Evolutionary conservation across 1,140 invertebrate genomes (phyloP).

Genomic region (Nebria ingens): DNA sequence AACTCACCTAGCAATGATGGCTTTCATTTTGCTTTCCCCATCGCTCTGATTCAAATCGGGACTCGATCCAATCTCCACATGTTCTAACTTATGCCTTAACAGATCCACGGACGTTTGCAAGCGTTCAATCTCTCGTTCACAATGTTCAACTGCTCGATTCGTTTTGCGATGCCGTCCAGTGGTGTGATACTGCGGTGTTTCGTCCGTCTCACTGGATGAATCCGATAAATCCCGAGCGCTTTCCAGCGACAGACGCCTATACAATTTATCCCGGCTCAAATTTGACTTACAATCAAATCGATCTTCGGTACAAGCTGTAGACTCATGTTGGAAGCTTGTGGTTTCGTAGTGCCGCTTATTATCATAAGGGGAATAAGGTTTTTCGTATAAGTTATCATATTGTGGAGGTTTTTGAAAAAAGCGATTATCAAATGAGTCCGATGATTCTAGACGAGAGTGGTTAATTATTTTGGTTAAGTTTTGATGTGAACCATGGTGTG

Average conservation of each 20-base stretch:
- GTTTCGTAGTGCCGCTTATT: not conserved
- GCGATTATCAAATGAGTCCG: not conserved
- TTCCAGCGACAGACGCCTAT: constrained; percentile 56
- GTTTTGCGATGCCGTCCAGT: constrained; percentile 32
- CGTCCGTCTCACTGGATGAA: constrained; percentile 48
- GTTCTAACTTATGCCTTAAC: constrained; percentile 52
- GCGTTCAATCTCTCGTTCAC: constrained; percentile 67
- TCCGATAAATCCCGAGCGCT: constrained; percentile 59
- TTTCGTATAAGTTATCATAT: not conserved
- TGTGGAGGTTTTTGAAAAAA: not conserved
- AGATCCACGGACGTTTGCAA: constrained; percentile 65
- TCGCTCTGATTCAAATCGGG: constrained; percentile 43
- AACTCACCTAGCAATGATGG: constrained; percentile 62
- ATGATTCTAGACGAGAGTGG: constrained; percentile 29
- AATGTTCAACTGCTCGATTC: constrained; percentile 31
- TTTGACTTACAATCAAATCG: constrained; percentile 20
- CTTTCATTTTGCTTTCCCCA: constrained; percentile 67
- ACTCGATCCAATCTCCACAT: constrained; percentile 38
- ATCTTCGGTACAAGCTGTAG: constrained; percentile 23
- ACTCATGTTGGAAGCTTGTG: constrained; percentile 23
- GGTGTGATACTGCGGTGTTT: constrained; percentile 38
- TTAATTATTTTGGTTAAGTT: not conserved
- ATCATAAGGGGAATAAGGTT: not conserved
- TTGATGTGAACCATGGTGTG: constrained; percentile 21
- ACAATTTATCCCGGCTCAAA: constrained; percentile 32